A percentile compares a stretch with the other conserved stretches of the same genome.
phyloP scores from a whole-genome alignment of 2,113 vertebrate genomes.

The Ploceus nigricollis region DNA sequence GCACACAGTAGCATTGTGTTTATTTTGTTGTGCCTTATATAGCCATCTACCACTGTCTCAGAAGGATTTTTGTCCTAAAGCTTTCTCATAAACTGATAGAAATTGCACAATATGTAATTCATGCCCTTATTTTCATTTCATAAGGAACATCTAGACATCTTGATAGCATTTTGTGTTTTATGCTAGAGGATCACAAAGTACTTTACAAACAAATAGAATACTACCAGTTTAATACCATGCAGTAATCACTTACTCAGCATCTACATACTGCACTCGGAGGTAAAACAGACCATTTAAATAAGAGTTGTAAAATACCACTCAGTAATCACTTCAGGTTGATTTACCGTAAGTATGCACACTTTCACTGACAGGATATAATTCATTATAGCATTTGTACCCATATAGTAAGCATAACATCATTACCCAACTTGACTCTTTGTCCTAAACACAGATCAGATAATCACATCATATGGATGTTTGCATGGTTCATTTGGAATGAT shows the following conservation, averaged over 20 bases:
- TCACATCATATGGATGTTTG: not conserved
- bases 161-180: not conserved
- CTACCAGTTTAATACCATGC: not conserved
- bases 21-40: not conserved
- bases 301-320: not conserved
- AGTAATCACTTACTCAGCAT: not conserved
- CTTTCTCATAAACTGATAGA: not conserved
- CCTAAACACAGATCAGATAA: not conserved
- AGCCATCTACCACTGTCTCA: not conserved
- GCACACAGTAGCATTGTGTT: not conserved
- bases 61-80: not conserved
- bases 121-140: not conserved
- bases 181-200: not conserved
- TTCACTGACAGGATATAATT: not conserved
- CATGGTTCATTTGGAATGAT: not conserved
- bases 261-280: not conserved
- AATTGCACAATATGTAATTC: not conserved
- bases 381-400: not conserved
- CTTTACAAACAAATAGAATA: not conserved
- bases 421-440: not conserved
- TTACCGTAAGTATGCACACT: not conserved
- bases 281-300: not conserved
- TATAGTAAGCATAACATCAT: not conserved
- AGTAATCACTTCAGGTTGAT: not conserved
- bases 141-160: not conserved